Evolutionary conservation across 2,113 vertebrate genomes (phyloP).

Genomic region (Lonchura striata): DNA sequence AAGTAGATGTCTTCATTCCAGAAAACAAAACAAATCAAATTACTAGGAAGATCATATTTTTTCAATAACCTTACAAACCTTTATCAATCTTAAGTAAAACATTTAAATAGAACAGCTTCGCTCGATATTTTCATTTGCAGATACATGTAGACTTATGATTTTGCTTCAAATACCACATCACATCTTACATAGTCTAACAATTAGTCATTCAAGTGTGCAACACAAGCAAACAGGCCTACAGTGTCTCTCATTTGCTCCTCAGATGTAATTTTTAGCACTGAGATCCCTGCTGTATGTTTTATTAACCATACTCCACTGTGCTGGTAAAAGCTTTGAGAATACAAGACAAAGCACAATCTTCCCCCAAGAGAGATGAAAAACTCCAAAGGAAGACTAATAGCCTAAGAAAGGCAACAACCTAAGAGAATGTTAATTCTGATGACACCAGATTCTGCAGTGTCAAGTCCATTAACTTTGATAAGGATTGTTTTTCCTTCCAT

Average conservation of each 20-base stretch:
- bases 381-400: not conserved
- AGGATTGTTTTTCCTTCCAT: not conserved
- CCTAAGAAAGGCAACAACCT: not conserved
- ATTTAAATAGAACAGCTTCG: not conserved
- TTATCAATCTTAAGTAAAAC: not conserved
- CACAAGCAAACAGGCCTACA: not conserved
- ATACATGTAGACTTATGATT: not conserved
- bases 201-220: not conserved
- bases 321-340: not conserved
- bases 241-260: not conserved
- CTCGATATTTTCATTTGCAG: not conserved
- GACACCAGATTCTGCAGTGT: not conserved
- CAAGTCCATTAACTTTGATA: not conserved
- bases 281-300: not conserved
- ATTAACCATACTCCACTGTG: not conserved
- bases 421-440: not conserved
- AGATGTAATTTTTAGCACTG: not conserved
- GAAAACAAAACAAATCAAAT: not conserved
- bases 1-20: not conserved
- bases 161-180: not conserved
- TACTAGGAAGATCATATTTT: not conserved
- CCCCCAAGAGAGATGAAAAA: not conserved
- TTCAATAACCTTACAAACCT: not conserved
- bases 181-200: not conserved
- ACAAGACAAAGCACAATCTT: not conserved